A percentile compares a stretch with the other conserved stretches of the same genome.
These are phyloP conservation scores for Ferrisia virgata DNA, from an alignment of 2,888 invertebrate species.

Conservation along the genomic window DNA sequence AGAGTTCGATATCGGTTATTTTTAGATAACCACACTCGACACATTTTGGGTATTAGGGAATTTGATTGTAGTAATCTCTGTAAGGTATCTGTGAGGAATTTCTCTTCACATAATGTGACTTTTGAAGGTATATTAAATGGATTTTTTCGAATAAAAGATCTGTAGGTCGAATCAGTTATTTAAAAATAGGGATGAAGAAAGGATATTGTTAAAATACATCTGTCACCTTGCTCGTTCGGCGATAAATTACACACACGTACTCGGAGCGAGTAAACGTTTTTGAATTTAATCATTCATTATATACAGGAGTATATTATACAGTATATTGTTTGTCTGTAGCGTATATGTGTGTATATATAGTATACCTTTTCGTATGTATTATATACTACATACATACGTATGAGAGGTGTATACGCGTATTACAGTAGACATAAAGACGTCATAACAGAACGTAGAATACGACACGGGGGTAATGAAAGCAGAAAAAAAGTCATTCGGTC, in stretches of 20 bases:
- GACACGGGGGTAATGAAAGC: no score
- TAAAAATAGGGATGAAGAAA: not conserved
- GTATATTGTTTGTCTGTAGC: not conserved
- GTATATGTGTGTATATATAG: no score
- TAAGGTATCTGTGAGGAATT: no score
- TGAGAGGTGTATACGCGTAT: no score
- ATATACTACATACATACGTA: no score
- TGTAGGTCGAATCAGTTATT: not conserved
- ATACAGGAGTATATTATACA: no score
- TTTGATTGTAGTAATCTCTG: not conserved
- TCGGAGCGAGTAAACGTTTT: not conserved
- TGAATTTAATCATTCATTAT: not conserved
- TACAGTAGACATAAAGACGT: not conserved
- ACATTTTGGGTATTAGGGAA: no score
- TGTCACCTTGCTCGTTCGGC: constrained; percentile 1
- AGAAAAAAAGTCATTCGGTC: not conserved
- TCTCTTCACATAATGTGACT: no score
- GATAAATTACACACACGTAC: not conserved
- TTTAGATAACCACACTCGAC: no score
- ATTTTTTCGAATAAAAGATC: not conserved
- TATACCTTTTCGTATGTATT: no score
- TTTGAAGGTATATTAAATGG: not conserved
- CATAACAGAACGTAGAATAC: not conserved
- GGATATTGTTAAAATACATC: constrained; percentile 3
- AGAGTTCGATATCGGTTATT: no score